Conservation (phyloP, 2,113 vertebrate genomes). For the Notiomystis cincta region DNA sequence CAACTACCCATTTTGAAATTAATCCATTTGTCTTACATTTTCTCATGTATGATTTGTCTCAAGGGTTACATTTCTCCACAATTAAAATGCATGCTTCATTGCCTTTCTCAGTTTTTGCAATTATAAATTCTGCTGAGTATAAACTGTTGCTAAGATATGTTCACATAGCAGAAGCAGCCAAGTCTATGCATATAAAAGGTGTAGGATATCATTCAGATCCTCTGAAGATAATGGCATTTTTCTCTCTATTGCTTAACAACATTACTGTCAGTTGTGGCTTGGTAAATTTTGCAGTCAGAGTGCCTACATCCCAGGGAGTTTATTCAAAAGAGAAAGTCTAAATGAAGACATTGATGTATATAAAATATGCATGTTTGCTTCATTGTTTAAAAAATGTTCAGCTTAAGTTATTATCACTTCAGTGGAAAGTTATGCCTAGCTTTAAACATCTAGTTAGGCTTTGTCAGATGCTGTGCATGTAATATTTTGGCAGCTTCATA, state of each 20-base stretch:
- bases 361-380: neutral
- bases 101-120: constrained; percentile 19
- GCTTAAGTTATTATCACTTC: neutral
- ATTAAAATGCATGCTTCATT: constrained; percentile 44
- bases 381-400: neutral
- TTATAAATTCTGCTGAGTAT: constrained; percentile 53
- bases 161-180: neutral
- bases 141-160: constrained; percentile 23
- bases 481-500: neutral
- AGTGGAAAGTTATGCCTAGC: neutral
- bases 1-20: neutral
- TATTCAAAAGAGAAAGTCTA: neutral
- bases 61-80: constrained; percentile 11
- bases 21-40: constrained; percentile 21
- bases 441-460: neutral
- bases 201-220: neutral
- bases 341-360: neutral
- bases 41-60: constrained; percentile 28
- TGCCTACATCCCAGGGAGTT: neutral
- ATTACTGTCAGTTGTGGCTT: neutral
- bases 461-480: neutral
- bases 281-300: neutral
- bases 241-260: neutral
- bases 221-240: neutral
- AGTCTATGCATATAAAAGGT: neutral